Evolutionary conservation across 2,797 vertebrate species (phyloP).

Genomic region (Lerista edwardsae): DNA sequence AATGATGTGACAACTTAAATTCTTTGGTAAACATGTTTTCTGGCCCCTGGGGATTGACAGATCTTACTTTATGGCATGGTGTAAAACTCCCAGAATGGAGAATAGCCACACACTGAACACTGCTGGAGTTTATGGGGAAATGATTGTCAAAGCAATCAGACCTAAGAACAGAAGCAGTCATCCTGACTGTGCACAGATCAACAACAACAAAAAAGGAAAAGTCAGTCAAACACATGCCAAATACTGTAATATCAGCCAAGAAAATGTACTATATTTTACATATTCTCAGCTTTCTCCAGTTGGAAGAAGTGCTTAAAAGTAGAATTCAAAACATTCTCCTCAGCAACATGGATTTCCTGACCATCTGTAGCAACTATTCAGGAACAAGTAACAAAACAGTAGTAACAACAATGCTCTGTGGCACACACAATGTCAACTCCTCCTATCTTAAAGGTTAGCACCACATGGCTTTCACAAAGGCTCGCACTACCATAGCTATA

Average conservation of each 20-base stretch:
- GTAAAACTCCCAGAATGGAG: not conserved
- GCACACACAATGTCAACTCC: not conserved
- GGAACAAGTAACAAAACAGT: not conserved
- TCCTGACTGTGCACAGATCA: not conserved
- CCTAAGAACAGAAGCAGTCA: not conserved
- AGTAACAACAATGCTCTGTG: not conserved
- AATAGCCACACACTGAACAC: not conserved
- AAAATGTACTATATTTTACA: not conserved
- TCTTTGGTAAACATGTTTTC: not conserved
- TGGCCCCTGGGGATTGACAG: not conserved
- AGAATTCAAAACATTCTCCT: not conserved
- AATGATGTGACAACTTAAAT: not conserved
- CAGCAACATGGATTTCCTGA: not conserved
- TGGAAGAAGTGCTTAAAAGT: not conserved
- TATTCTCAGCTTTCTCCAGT: not conserved
- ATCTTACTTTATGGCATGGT: not conserved
- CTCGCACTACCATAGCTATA: not conserved
- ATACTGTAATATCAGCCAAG: not conserved
- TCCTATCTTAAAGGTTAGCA: not conserved
- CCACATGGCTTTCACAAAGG: not conserved
- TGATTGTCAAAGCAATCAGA: not conserved
- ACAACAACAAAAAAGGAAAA: not conserved
- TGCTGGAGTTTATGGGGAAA: not conserved
- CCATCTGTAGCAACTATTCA: not conserved
- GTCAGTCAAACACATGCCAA: not conserved